A percentile compares a stretch with the other conserved stretches of the same genome.
Evolutionary conservation across 2,113 vertebrate species (phyloP).

Genomic region (Entomyzon cyanotis): DNA sequence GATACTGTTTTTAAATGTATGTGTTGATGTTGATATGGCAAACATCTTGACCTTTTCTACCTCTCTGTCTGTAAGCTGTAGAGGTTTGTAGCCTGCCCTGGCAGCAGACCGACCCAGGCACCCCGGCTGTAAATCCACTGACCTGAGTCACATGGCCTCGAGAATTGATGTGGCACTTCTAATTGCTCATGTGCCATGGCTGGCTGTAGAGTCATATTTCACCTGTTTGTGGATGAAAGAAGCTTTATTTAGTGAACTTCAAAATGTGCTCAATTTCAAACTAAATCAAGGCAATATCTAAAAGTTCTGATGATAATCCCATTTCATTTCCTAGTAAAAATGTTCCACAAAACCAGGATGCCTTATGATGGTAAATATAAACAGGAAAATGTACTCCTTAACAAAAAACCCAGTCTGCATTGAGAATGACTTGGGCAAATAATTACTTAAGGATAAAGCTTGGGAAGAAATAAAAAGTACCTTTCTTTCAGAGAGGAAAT

Average conservation of each 20-base stretch:
- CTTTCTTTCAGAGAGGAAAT: background rate
- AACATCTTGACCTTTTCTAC: background rate
- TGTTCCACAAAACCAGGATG: background rate
- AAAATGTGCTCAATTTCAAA: background rate
- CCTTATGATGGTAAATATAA: background rate
- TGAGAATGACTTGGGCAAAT: background rate
- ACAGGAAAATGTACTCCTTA: background rate
- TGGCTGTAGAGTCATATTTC: background rate
- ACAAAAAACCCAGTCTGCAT: background rate
- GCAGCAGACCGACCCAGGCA: background rate
- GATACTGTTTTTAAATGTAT: background rate
- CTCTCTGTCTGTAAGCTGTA: background rate
- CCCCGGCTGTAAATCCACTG: background rate
- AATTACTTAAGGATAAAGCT: background rate
- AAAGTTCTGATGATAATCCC: background rate
- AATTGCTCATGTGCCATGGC: accelerated
- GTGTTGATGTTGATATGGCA: background rate
- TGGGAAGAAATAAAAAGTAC: background rate
- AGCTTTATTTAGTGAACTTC: background rate
- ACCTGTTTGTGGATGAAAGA: background rate
- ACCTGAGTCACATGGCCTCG: background rate
- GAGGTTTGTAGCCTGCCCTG: background rate
- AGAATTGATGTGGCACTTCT: background rate
- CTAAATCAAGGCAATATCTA: background rate
- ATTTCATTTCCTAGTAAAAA: background rate